These are phyloP conservation scores for Coreoperca whiteheadi DNA, from an alignment of 2,113 vertebrate species.

Conservation along the genomic window DNA sequence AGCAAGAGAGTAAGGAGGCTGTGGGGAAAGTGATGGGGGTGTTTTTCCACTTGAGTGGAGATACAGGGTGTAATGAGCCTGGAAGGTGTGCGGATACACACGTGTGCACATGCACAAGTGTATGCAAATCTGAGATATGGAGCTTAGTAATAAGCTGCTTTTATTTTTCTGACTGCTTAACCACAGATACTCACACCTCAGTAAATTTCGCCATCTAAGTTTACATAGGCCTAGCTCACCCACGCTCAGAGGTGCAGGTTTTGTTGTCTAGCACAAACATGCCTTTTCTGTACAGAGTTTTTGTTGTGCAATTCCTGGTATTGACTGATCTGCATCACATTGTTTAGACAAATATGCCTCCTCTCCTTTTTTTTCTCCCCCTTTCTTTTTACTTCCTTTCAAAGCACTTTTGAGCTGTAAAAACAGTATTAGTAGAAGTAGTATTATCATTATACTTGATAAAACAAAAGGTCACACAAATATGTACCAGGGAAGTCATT, in stretches of 20 bases:
- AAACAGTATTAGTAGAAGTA: background rate
- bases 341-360: conserved; percentile 8
- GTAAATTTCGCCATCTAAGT: conserved; percentile 20
- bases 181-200: background rate
- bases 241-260: background rate
- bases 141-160: conserved; percentile 9
- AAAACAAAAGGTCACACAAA: background rate
- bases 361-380: background rate
- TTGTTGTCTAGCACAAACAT: conserved; percentile 25
- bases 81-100: conserved; percentile 58
- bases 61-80: conserved; percentile 86
- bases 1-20: conserved; percentile 59
- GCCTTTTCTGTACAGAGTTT: conserved; percentile 9
- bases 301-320: conserved; percentile 7
- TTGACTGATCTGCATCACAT: background rate
- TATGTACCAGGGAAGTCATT: background rate
- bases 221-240: conserved; percentile 17
- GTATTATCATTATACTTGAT: background rate
- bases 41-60: conserved; percentile 90
- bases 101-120: conserved; percentile 14
- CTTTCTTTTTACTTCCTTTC: background rate
- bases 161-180: conserved; percentile 6
- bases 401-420: background rate
- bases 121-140: conserved; percentile 16
- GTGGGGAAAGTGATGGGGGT: conserved; percentile 63